Evolutionary conservation across 2,797 vertebrate species (phyloP).

Genomic region (Muscicapa striata): DNA sequence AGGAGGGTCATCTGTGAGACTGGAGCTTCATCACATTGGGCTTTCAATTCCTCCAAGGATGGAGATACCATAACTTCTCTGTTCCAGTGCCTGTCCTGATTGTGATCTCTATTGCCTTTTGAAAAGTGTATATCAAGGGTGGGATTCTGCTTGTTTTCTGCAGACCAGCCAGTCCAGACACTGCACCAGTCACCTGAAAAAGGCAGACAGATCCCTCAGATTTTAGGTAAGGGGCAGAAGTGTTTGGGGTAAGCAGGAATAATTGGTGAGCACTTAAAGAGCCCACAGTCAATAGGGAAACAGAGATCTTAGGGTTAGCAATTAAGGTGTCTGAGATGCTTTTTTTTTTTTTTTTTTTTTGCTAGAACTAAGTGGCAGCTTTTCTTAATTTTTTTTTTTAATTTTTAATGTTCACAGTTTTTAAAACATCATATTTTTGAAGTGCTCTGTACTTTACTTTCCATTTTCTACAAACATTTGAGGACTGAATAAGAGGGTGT

Average conservation of each 20-base stretch:
- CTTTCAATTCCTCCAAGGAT: neutral
- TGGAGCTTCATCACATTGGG: neutral
- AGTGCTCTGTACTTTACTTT: neutral
- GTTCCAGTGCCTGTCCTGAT: neutral
- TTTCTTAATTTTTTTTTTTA: neutral
- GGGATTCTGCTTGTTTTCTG: neutral
- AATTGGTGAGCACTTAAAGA: neutral
- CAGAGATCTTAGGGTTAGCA: neutral
- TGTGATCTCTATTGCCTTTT: rapidly evolving
- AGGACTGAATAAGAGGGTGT: neutral
- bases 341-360: neutral
- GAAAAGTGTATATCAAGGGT: neutral
- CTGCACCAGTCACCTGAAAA: neutral
- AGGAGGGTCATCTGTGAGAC: neutral
- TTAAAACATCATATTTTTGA: neutral
- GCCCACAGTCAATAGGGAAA: neutral
- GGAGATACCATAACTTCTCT: neutral
- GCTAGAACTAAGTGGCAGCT: neutral
- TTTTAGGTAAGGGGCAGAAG: neutral
- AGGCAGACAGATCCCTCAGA: neutral
- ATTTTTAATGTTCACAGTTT: neutral
- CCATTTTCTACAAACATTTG: neutral
- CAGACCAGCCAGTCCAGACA: neutral
- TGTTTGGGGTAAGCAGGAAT: neutral
- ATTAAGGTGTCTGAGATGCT: neutral